Percentiles rank a stretch among this genome's conserved stretches.
Evolutionary conservation across 2,797 vertebrate genomes (phyloP).

Genomic region (Atherinosoma microstoma): DNA sequence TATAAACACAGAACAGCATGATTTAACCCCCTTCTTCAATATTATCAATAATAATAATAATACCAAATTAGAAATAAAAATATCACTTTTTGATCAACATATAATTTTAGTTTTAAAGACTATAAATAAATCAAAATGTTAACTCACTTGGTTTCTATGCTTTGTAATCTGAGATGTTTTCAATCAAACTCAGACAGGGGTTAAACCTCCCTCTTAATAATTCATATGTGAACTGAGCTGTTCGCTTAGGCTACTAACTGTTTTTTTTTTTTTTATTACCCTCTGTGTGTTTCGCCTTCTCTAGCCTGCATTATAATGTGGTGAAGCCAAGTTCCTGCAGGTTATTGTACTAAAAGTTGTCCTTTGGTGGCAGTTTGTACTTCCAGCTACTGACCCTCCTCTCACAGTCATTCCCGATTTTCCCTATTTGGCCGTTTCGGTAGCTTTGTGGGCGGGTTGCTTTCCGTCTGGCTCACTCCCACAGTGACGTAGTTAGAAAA

Average conservation of each 20-base stretch:
- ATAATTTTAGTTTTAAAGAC: neutral
- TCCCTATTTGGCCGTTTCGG: slow-evolving; percentile 64
- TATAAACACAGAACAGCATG: neutral
- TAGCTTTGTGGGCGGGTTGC: slow-evolving; percentile 42
- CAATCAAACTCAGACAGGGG: slow-evolving; percentile 22
- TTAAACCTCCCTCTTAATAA: slow-evolving; percentile 42
- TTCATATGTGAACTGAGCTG: slow-evolving; percentile 38
- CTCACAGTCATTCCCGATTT: neutral
- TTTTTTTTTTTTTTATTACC: neutral
- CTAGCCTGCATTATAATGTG: neutral
- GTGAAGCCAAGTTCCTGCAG: slow-evolving; percentile 1
- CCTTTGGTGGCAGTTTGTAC: neutral
- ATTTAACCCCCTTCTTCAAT: neutral
- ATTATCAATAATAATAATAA: neutral
- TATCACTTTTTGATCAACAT: too few species aligned
- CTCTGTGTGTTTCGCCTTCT: neutral
- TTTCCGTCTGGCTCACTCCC: slow-evolving; percentile 24
- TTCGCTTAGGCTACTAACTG: neutral
- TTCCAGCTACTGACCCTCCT: slow-evolving; percentile 6
- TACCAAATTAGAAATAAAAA: neutral
- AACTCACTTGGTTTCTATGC: slow-evolving; percentile 28
- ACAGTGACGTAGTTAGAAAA: slow-evolving; percentile 55
- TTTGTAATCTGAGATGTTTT: slow-evolving; percentile 24
- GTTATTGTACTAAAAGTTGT: neutral
- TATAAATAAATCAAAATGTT: neutral